Percentiles rank a stretch among this genome's conserved stretches.
Conservation (phyloP, 2,113 vertebrate genomes). For the Callipepla squamata region DNA sequence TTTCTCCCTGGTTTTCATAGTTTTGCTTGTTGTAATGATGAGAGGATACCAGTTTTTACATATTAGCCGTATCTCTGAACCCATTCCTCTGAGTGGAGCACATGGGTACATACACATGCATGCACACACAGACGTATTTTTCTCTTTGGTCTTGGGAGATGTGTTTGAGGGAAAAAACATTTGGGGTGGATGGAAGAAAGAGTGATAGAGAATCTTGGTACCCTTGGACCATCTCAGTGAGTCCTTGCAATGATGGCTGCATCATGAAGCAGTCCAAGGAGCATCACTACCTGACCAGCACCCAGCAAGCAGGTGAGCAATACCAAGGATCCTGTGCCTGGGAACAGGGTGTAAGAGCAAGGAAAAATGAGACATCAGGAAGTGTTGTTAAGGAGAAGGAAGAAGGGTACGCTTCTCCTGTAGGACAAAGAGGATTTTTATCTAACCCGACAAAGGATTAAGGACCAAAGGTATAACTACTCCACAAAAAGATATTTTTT, state of each 20-base stretch:
- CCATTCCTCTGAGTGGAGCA: neutral
- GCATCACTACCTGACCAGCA: neutral
- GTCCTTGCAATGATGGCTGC: neutral
- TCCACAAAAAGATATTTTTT: neutral
- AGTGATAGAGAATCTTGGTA: neutral
- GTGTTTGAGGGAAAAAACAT: neutral
- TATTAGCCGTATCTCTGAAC: neutral
- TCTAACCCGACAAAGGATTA: neutral
- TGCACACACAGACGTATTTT: too few relatives aligned
- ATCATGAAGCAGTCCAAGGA: neutral
- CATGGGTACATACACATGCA: rapidly evolving
- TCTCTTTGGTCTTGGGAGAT: neutral
- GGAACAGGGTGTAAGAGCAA: neutral
- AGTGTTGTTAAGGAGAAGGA: neutral
- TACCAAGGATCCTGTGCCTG: neutral
- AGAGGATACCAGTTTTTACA: neutral
- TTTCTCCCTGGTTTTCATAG: neutral
- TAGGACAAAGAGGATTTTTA: neutral
- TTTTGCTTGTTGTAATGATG: neutral
- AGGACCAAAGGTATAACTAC: neutral
- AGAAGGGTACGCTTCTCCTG: neutral
- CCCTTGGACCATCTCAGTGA: rapidly evolving
- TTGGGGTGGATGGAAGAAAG: neutral
- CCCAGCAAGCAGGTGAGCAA: neutral
- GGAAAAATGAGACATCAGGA: neutral